Base-by-base conservation (phyloP, 2,888 invertebrate species). In the Matsumyia berberina region DNA sequence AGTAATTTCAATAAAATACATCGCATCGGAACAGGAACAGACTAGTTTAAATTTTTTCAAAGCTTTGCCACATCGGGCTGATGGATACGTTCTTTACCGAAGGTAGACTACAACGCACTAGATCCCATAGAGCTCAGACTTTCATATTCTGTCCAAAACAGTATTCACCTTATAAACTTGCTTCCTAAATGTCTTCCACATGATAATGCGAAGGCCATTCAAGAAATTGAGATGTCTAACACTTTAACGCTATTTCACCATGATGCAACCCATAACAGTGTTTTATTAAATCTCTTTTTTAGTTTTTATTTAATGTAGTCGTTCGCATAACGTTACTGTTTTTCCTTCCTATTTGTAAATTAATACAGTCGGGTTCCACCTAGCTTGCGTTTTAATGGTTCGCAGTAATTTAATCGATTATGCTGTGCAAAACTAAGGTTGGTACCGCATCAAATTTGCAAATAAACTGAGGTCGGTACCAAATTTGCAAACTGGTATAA, bases 401-500 rank as follows among this genome's bases (percentile, higher is more conserved):
- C 12, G 12, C 11, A 51, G 1, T 51, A 7, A 51, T 31, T 31
- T 51, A 51, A 51, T 51, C 29, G 19, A 51, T 51, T 51, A 29
- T 51, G 31, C 12, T 29, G 24, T n/a, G 8, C 29, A n/a, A n/a
- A 51, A n/a, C 29, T 24, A 24, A 24, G 24, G 24, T 24, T 24
- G 24, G 24, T 24, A 24, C 24, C 24, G 51, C 7, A 29, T n/a
- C n/a, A 29, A 29, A 29, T 31, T 51, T 51, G 51, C 24, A 11
- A 51, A 24, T 24, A 24, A 19, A n/a, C 6, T 29, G n/a, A 31
- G 51, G 29, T 51, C 29, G 19, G 51, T 24, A 31, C 12, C 29
- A 7, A 51, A 51, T 51, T 29, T 31, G 51, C 51, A 51, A 51
- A 29, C 31, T 51, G 12, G 31, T 51, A 51, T 51, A 51, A 51